Conservation (phyloP, 1,140 invertebrate species). For the Druon quercuslanigerum region DNA sequence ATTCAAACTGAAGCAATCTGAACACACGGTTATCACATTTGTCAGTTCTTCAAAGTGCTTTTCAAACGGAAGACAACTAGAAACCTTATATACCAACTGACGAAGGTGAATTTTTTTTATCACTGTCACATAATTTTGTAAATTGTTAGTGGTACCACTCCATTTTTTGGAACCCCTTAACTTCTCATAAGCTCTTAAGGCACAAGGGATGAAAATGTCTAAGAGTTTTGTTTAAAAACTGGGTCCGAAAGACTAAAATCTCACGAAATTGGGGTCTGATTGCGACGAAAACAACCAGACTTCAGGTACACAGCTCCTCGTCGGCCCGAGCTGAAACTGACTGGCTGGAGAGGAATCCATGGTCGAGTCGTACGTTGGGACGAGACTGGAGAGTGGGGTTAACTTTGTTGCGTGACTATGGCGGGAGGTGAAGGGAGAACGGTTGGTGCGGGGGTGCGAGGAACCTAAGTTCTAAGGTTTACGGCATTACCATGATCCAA, state of each 20-base stretch:
- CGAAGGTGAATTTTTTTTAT: too few relatives aligned
- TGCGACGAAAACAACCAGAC: constrained; percentile 9
- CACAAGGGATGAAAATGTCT: neutral
- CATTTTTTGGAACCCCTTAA: neutral
- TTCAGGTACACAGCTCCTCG: constrained; percentile 49
- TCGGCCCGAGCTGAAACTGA: constrained; percentile 67
- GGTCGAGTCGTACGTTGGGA: neutral
- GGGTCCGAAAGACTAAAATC: neutral
- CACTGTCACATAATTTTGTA: too few relatives aligned
- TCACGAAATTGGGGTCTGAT: neutral
- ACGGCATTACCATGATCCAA: too few relatives aligned
- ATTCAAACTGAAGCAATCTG: too few relatives aligned
- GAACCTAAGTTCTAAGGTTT: neutral
- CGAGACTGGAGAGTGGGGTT: neutral
- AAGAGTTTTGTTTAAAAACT: too few relatives aligned
- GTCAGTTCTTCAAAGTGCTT: too few relatives aligned
- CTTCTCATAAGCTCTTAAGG: neutral
- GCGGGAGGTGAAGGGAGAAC: constrained; percentile 30
- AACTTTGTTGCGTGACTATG: constrained; percentile 33
- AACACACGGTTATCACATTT: too few relatives aligned
- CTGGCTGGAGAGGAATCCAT: constrained; percentile 52
- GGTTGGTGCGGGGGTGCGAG: constrained; percentile 12
- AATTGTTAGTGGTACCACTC: too few relatives aligned
- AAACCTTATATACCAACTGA: too few relatives aligned
- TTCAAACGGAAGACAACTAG: too few relatives aligned